phyloP scores from a whole-genome alignment of 2,888 invertebrate genomes.

The Galerucella pusilla region DNA sequence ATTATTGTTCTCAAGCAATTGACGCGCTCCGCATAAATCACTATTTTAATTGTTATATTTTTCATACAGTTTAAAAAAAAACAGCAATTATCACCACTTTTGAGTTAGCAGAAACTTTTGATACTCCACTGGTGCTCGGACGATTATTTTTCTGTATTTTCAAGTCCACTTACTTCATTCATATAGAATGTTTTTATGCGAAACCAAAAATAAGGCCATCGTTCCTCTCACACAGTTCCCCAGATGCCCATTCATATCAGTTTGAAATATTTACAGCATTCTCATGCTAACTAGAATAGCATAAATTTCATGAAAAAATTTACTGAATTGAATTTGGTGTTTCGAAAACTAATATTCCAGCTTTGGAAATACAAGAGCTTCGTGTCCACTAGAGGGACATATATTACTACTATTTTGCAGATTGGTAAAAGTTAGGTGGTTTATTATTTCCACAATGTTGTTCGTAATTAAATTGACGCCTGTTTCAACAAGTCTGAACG shows the following conservation, averaged over 20 bases:
- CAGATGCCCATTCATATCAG: conserved; percentile 32
- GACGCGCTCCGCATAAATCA: no score
- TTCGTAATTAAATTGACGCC: conserved; percentile 31
- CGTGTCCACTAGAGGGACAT: conserved; percentile 22
- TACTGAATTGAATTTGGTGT: conserved; percentile 28
- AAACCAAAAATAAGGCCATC: conserved; percentile 13
- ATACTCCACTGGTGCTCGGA: no score
- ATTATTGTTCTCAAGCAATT: no score
- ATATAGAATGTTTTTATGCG: background rate
- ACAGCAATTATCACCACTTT: no score
- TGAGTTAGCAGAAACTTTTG: no score
- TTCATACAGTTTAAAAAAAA: no score
- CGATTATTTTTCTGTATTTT: background rate
- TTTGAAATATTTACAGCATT: conserved; percentile 40
- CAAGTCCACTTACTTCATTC: background rate
- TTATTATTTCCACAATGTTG: conserved; percentile 28
- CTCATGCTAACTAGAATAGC: conserved; percentile 38
- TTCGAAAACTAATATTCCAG: conserved; percentile 24
- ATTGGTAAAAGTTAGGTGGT: conserved; percentile 25
- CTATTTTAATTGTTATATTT: no score
- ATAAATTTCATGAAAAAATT: conserved; percentile 34
- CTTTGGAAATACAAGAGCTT: conserved; percentile 18
- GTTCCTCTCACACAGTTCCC: conserved; percentile 10
- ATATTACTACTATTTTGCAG: conserved; percentile 26
- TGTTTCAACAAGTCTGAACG: conserved; percentile 20